These are phyloP conservation scores for Drosophila ogumai DNA, from an alignment of 1,140 invertebrate species.

Conservation along the genomic window DNA sequence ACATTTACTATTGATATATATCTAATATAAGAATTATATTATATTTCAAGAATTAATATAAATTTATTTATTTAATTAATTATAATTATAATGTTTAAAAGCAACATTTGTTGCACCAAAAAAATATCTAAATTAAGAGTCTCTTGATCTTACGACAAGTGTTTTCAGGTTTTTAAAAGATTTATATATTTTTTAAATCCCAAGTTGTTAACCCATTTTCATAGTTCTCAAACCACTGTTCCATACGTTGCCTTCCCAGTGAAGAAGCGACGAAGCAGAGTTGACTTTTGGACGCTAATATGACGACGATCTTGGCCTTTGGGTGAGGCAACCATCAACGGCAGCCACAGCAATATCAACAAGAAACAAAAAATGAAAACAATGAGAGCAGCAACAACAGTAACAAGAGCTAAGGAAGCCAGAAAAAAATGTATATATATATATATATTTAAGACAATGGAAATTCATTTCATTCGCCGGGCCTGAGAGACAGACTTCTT, in stretches of 20 bases:
- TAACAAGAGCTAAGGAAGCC: conserved; percentile 52
- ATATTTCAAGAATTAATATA: too few relatives aligned
- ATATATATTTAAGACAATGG: conserved; percentile 68
- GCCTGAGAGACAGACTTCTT: conserved; percentile 58
- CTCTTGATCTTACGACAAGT: too few relatives aligned
- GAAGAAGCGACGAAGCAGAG: conserved; percentile 64
- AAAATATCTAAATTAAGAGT: too few relatives aligned
- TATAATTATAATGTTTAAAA: too few relatives aligned
- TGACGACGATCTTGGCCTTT: conserved; percentile 82
- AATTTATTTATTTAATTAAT: too few relatives aligned
- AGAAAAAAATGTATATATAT: conserved; percentile 41
- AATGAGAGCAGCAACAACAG: conserved; percentile 40
- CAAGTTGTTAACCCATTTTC: too few relatives aligned
- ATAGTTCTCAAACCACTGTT: conserved; percentile 12
- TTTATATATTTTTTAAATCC: too few relatives aligned
- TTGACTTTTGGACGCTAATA: conserved; percentile 81
- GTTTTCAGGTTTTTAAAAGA: too few relatives aligned
- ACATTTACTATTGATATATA: too few relatives aligned
- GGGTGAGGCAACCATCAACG: conserved; percentile 59
- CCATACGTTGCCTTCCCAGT: conserved; percentile 11
- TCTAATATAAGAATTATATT: too few relatives aligned
- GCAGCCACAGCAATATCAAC: conserved; percentile 36
- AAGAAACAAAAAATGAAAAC: conserved; percentile 28
- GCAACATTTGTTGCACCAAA: too few relatives aligned
- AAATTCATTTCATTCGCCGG: conserved; percentile 72